Evolutionary conservation across 2,113 vertebrate genomes (phyloP).

Genomic region (Thalassoma bifasciatum): DNA sequence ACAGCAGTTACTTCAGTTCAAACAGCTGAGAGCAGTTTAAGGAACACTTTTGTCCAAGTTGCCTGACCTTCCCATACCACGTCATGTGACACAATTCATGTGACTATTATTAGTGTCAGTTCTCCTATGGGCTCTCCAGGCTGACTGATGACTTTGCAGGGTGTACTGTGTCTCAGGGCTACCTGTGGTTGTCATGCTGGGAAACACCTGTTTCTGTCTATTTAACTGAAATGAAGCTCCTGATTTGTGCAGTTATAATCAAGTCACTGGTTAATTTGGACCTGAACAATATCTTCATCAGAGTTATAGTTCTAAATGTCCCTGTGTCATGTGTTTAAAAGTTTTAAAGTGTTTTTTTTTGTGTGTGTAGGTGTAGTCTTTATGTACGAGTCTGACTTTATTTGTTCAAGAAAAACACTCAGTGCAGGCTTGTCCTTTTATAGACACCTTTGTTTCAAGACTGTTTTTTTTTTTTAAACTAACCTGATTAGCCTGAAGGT

Average conservation of each 20-base stretch:
- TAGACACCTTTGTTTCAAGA: conserved; percentile 10
- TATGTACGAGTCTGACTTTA: not conserved
- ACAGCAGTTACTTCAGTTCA: not conserved
- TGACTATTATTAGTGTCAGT: conserved; percentile 13
- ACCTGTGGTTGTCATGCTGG: not conserved
- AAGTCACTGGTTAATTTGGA: not conserved
- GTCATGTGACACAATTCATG: conserved; percentile 6
- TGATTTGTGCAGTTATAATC: not conserved
- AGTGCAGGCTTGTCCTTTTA: conserved; percentile 28
- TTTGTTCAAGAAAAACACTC: not conserved
- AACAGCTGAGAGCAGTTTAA: conserved; percentile 8
- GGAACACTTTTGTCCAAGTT: not conserved
- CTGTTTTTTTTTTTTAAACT: conserved; percentile 41
- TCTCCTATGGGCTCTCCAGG: not conserved
- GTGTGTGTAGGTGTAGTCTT: not conserved
- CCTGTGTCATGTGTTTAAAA: no score
- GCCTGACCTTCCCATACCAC: not conserved
- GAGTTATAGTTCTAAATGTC: not conserved
- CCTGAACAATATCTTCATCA: no score
- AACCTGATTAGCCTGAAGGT: not conserved
- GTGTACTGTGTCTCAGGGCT: not conserved
- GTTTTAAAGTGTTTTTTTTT: not conserved
- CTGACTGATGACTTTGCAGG: not conserved
- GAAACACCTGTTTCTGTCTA: conserved; percentile 14
- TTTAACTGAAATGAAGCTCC: conserved; percentile 15